phyloP scores from a whole-genome alignment of 1,140 invertebrate species.

The Drosophila watanabei region DNA sequence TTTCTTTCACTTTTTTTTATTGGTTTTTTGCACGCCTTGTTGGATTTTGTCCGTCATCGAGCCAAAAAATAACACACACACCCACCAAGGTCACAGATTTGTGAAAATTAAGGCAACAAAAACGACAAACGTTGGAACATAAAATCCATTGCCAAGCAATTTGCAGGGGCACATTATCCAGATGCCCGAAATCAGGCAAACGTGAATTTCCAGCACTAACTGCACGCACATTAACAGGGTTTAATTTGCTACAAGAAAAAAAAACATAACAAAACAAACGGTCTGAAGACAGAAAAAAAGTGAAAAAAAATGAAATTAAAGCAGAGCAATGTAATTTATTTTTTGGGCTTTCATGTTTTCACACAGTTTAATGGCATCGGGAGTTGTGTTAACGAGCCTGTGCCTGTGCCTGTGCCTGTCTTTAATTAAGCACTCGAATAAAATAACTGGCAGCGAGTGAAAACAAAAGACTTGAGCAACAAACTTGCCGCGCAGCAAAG shows the following conservation, averaged over 20 bases:
- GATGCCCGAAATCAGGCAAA: conserved; percentile 61
- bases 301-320: conserved; percentile 52
- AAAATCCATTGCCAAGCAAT: conserved; percentile 75
- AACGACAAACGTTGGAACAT: conserved; percentile 64
- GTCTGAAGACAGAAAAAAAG: not conserved
- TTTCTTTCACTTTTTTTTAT: conserved; percentile 32
- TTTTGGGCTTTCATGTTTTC: conserved; percentile 58
- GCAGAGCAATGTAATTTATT: conserved; percentile 70
- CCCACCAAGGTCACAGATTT: conserved; percentile 47
- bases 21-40: conserved; percentile 4
- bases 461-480: conserved; percentile 81
- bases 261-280: not conserved
- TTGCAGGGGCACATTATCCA: conserved; percentile 59
- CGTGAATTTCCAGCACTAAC: conserved; percentile 50
- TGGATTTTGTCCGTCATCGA: conserved; percentile 28
- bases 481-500: conserved; percentile 56
- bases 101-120: conserved; percentile 43
- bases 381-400: conserved; percentile 60
- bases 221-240: conserved; percentile 72
- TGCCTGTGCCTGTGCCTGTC: conserved; percentile 21
- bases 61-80: conserved; percentile 5
- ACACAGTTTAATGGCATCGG: conserved; percentile 57
- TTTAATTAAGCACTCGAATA: conserved; percentile 74
- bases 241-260: conserved; percentile 51
- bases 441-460: conserved; percentile 53